Evolutionary conservation across 2,888 invertebrate genomes (phyloP).

Genomic region (Phortica magna): DNA sequence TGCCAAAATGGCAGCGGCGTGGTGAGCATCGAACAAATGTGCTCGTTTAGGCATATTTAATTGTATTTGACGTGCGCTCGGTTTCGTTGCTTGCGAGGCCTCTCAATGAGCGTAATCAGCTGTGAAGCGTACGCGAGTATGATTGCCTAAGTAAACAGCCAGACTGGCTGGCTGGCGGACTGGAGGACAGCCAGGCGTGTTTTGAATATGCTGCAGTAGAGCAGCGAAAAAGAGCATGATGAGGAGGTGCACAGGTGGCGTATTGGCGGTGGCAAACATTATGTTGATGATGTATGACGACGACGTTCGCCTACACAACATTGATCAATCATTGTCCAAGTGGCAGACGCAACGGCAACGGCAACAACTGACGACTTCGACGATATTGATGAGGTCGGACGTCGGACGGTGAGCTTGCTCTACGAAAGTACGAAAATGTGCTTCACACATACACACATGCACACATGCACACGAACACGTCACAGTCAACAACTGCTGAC

Average conservation of each 20-base stretch:
- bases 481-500: neutral
- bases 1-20: neutral
- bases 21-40: constrained; percentile 1
- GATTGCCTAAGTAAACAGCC: constrained; percentile 15
- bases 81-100: neutral
- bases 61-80: constrained; percentile 17
- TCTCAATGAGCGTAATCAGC: constrained; percentile 3
- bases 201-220: neutral
- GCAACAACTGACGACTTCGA: neutral
- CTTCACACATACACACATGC: neutral
- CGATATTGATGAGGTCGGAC: neutral
- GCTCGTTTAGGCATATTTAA: constrained; percentile 24
- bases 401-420: neutral
- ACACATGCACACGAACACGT: neutral
- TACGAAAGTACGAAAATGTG: neutral
- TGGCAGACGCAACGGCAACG: neutral
- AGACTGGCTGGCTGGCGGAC: neutral
- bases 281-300: neutral
- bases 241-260: neutral
- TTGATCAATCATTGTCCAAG: neutral
- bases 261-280: neutral
- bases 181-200: neutral
- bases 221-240: neutral
- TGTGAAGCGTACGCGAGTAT: constrained; percentile 7
- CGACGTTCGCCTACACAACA: neutral